Evolutionary conservation across 2,888 invertebrate species (phyloP), one percentile per base, ranked within the genome.

Genomic region (Lithodes maja): DNA sequence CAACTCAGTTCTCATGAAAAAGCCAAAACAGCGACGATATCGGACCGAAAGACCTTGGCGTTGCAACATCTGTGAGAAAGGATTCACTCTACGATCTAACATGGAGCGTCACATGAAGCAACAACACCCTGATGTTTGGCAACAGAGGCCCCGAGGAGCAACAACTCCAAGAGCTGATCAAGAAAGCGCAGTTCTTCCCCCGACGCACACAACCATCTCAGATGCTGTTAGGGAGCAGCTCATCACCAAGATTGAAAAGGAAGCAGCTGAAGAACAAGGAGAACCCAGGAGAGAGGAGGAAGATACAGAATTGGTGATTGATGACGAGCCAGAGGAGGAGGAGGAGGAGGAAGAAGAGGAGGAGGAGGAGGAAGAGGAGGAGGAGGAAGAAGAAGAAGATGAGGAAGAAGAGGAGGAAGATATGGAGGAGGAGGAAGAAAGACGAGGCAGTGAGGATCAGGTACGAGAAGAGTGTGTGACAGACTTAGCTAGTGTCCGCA

Each of bases 81-180:
- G 97, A 85, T 98, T 98, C 93, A 98, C 98, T 0, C 94, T 98
- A 12, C 93, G 93, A n/a, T 98, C 98, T 9, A 98, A 98, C 93
- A 98, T 98, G 97, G 98, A 98, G 93, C 95, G 98, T 0, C 98
- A 98, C 93, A 97, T 98, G 2, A 98, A 98, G 93, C 98, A 98
- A 93, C 98, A 98, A 92, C 98, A 98, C 94, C 98, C 98, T 0
- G 97, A 97, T 91, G 96, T 96, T 93, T 98, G 98, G 96, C 97
- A 97, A 85, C 96, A 97, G 93, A 92, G 69, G 90, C 91, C 83
- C 80, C 90, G 83, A 91, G 91, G 90, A 53, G 53, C 91, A 90
- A 83, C 71, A 91, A 49, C 90, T 69, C 93, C 92, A 92, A 93
- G 79, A 94, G 95, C 89, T 95, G 95, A 86, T 95, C 96, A 77